Evolutionary conservation across 2,797 vertebrate species (phyloP), one percentile per base, ranked within the genome.

Genomic region (Loris lydekkerianus): DNA sequence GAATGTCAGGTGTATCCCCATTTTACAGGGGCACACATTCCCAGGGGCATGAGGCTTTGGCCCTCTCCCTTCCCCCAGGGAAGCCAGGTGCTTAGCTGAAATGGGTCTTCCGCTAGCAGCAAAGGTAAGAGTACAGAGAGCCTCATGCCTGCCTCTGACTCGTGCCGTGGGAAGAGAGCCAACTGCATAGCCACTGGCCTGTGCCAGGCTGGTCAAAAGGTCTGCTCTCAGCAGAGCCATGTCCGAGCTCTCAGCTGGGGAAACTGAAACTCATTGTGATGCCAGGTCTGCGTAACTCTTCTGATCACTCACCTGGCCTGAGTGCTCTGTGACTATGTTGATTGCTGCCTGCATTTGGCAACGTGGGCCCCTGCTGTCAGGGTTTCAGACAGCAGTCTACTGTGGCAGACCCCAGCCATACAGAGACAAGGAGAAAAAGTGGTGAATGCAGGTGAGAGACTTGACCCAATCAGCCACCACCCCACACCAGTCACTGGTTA

Each of bases 221-320:
- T 40, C 34, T 58, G 56, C 25, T 77, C 20, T 90, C 46, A 43
- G 1, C 1, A 56, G n/a, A 69, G 63, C 61, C 1, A 17, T 0
- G 1, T 25, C 67, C 78, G 75, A 58, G 73, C 49, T 60, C 70
- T 76, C 27, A 56, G 6, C 0, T 34, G 17, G 53, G 27, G 31
- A 49, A n/a, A 20, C 2, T 1, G 5, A 61, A 37, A 37, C 21
- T 25, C 34, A 3, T 20, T 65, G 0, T 2, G 17, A 27, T 14
- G 78, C 20, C 11, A 0, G 1, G 1, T 23, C 15, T 17, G 23
- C 67, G 34, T 15, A 37, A 34, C 23, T 69, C 53, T 53, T 77
- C 61, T 9, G 18, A 14, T 63, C 46, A 14, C 49, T 58, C 0
- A 0, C 60, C 2, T 11, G 7, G 76, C 20, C 10, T 0, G 37